Conservation (phyloP, 2,113 vertebrate species). For the Tetraodon nigroviridis region DNA sequence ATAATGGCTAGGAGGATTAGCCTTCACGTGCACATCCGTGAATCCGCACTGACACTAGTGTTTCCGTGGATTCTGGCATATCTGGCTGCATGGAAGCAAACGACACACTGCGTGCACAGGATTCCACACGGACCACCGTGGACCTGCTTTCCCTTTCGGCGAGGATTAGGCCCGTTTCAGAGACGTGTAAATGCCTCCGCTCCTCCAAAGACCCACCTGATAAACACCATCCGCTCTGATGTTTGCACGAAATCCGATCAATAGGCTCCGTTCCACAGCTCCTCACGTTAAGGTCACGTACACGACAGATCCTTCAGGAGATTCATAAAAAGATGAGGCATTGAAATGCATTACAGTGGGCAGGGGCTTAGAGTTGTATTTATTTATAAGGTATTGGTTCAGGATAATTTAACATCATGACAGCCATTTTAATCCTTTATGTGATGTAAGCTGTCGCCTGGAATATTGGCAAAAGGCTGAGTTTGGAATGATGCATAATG, state of each 20-base stretch:
- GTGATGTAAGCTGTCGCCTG: conserved; percentile 49
- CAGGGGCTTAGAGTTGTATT: conserved; percentile 40
- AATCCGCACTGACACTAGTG: too few species aligned
- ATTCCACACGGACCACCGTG: not conserved
- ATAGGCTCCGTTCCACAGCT: conserved; percentile 37
- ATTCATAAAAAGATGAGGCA: conserved; percentile 39
- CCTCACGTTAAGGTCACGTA: conserved; percentile 46
- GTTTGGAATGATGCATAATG: conserved; percentile 37
- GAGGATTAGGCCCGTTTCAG: conserved; percentile 15
- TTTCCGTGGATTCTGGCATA: not conserved
- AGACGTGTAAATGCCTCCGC: conserved; percentile 9
- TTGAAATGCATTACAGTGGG: conserved; percentile 39
- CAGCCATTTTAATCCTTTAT: conserved; percentile 59
- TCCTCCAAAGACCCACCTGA: conserved; percentile 27
- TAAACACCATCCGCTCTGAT: conserved; percentile 34
- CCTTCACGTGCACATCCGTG: too few species aligned
- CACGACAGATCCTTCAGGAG: conserved; percentile 9
- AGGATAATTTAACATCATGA: conserved; percentile 53
- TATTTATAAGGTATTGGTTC: conserved; percentile 49
- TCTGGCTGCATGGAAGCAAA: conserved; percentile 12
- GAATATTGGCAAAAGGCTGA: conserved; percentile 25
- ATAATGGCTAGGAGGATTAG: too few species aligned
- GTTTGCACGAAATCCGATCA: conserved; percentile 38
- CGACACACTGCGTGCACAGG: not conserved
- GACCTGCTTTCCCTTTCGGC: not conserved